Conservation (phyloP, 2,113 vertebrate species). For the Chionis minor region DNA sequence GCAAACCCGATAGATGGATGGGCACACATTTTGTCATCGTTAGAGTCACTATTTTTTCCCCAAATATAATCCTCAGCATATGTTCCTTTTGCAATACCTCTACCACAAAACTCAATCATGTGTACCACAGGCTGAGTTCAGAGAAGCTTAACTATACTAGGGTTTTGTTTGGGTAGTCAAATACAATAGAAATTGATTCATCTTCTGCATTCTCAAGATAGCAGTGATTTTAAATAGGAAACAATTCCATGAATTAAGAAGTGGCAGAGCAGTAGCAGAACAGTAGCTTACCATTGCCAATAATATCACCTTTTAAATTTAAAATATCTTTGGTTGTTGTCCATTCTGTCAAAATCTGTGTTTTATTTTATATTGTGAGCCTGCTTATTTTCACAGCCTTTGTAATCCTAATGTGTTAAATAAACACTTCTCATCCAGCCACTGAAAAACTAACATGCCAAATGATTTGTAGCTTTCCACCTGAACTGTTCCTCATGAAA, state of each 20-base stretch:
- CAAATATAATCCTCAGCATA: neutral
- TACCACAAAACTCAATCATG: neutral
- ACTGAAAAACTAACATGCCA: slow-evolving; percentile 1
- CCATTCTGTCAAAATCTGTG: neutral
- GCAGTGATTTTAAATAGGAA: neutral
- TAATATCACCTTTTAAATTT: neutral
- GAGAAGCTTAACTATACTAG: neutral
- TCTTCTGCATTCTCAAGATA: neutral
- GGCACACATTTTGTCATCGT: neutral
- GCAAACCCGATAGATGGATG: neutral
- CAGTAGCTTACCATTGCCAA: neutral
- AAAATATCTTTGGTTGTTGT: neutral
- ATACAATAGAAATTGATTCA: neutral
- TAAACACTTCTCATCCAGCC: slow-evolving; percentile 25
- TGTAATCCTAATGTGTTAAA: slow-evolving; percentile 24
- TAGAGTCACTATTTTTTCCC: neutral
- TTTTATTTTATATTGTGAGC: neutral
- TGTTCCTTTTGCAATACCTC: neutral
- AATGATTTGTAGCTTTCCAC: slow-evolving; percentile 42
- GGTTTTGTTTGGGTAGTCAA: neutral
- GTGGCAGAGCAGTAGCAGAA: neutral
- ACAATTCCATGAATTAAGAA: neutral
- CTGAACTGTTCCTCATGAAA: slow-evolving; percentile 11
- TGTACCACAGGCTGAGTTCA: neutral
- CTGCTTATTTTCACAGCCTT: slow-evolving; percentile 33